A percentile compares a stretch with the other conserved stretches of the same genome.
Evolutionary conservation across 1,140 invertebrate genomes (phyloP).

Genomic region (Diploscapter pachys): DNA sequence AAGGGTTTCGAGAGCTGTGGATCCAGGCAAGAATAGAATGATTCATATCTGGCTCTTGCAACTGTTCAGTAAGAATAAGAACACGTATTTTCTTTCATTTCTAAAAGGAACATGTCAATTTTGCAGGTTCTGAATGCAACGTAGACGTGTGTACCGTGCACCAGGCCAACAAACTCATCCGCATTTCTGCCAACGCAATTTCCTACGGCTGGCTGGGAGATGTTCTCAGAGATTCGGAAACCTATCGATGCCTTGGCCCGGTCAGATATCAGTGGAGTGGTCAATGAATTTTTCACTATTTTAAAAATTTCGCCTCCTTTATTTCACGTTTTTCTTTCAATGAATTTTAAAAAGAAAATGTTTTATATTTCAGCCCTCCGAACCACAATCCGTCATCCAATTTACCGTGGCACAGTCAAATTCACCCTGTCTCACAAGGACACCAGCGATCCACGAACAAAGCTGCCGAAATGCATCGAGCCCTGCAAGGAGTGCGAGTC

Average conservation of each 20-base stretch:
- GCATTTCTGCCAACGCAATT: conserved; percentile 75
- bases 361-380: conserved; percentile 41
- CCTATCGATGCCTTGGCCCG: conserved; percentile 83
- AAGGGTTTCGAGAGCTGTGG: no score
- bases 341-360: conserved; percentile 4
- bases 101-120: neutral
- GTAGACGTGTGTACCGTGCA: conserved; percentile 77
- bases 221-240: conserved; percentile 76
- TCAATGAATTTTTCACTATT: conserved; percentile 45
- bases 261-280: conserved; percentile 78
- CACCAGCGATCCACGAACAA: conserved; percentile 26
- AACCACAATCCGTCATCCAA: conserved; percentile 56
- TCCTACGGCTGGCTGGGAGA: conserved; percentile 86
- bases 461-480: conserved; percentile 45
- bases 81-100: no score
- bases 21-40: no score
- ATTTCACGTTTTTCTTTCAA: neutral
- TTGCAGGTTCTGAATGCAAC: conserved; percentile 50
- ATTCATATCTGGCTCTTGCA: no score
- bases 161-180: conserved; percentile 67
- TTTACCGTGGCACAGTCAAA: conserved; percentile 50
- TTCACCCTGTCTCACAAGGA: conserved; percentile 47
- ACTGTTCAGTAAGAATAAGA: no score
- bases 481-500: conserved; percentile 45
- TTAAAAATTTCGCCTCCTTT: no score